phyloP scores from a whole-genome alignment of 2,113 vertebrate species.

The Lophura nycthemera region DNA sequence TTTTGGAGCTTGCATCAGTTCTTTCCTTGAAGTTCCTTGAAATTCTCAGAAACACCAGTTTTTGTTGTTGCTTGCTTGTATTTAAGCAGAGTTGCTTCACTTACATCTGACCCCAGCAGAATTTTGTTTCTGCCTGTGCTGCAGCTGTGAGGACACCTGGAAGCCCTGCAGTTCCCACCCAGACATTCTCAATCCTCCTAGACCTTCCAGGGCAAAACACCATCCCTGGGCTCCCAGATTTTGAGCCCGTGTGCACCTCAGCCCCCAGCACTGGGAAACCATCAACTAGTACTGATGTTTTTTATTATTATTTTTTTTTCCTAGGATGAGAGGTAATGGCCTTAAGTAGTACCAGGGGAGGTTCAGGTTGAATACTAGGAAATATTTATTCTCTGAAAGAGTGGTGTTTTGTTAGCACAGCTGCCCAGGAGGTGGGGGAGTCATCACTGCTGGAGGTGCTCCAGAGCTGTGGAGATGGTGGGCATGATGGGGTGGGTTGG shows the following conservation, averaged over 20 bases:
- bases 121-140: rapidly evolving
- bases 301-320: too few relatives aligned
- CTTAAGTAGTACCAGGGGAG: too few relatives aligned
- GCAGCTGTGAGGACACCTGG: background rate
- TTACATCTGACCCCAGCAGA: background rate
- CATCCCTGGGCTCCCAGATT: background rate
- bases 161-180: background rate
- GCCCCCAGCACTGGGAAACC: background rate
- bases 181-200: background rate
- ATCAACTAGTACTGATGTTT: rapidly evolving
- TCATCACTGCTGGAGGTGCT: too few relatives aligned
- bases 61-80: background rate
- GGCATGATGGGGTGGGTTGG: too few relatives aligned
- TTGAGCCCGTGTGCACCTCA: rapidly evolving
- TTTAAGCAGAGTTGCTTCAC: background rate
- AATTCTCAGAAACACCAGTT: background rate
- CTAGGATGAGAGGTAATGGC: too few relatives aligned
- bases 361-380: too few relatives aligned
- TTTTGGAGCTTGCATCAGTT: background rate
- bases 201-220: rapidly evolving
- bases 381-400: too few relatives aligned
- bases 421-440: too few relatives aligned
- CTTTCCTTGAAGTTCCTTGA: background rate
- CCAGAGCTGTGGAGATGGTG: too few relatives aligned
- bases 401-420: too few relatives aligned